A percentile compares a stretch with the other conserved stretches of the same genome.
Evolutionary conservation across 2,113 vertebrate genomes (phyloP).

Genomic region (Phoenicopterus ruber): DNA sequence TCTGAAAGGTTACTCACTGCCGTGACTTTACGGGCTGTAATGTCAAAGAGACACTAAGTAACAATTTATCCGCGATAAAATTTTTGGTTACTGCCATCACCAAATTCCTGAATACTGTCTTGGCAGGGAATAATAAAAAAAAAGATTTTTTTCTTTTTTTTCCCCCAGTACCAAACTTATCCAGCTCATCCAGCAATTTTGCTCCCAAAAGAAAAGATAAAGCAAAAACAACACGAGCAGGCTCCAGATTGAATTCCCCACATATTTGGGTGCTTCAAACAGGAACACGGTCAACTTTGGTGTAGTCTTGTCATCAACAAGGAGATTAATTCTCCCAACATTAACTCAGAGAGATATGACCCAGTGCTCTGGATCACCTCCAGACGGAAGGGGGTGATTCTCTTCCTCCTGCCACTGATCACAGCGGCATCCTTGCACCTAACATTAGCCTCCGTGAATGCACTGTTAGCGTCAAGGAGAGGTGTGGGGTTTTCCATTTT

Average conservation of each 20-base stretch:
- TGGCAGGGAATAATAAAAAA: not conserved
- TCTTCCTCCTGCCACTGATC: not conserved
- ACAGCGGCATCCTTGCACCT: not conserved
- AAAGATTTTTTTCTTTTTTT: too few species aligned
- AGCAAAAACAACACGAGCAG: not conserved
- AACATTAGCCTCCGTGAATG: not conserved
- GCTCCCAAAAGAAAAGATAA: not conserved
- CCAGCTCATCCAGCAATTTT: not conserved
- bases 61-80: not conserved
- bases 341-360: not conserved
- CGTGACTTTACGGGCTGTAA: not conserved
- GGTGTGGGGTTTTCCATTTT: not conserved
- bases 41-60: not conserved
- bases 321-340: not conserved
- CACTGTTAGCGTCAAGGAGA: rapidly evolving
- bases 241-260: not conserved
- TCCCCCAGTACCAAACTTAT: not conserved
- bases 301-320: not conserved
- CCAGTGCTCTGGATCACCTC: not conserved
- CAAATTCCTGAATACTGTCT: not conserved
- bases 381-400: not conserved
- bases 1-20: not conserved
- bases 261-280: not conserved
- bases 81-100: not conserved
- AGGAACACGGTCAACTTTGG: not conserved